Conservation (phyloP, 2,888 invertebrate species). For the Biston stratarius region DNA sequence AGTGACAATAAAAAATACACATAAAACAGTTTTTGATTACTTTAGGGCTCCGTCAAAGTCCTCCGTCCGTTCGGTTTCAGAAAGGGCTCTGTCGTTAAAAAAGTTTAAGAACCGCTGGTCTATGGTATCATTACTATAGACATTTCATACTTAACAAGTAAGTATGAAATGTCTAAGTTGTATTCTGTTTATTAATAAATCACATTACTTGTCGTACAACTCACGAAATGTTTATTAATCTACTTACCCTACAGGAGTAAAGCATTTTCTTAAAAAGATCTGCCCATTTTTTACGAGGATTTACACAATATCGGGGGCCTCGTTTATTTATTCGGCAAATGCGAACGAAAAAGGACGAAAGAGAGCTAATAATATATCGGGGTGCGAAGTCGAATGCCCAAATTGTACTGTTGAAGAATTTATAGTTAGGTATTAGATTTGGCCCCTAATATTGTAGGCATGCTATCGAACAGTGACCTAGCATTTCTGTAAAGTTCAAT, state of each 20-base stretch:
- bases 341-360: slow-evolving; percentile 26
- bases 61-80: too few relatives aligned
- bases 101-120: too few relatives aligned
- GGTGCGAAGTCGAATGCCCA: slow-evolving; percentile 33
- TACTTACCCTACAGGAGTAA: background rate
- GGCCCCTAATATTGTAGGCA: slow-evolving; percentile 3
- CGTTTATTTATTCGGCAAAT: slow-evolving; percentile 34
- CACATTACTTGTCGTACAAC: background rate
- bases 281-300: slow-evolving; percentile 27
- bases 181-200: too few relatives aligned
- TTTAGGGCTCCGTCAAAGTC: too few relatives aligned
- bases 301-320: slow-evolving; percentile 31
- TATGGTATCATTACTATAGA: too few relatives aligned
- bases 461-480: slow-evolving; percentile 9
- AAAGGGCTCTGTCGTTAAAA: too few relatives aligned
- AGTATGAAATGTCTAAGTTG: too few relatives aligned
- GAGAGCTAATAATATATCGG: slow-evolving; percentile 37
- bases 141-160: too few relatives aligned
- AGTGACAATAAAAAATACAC: too few relatives aligned
- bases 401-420: slow-evolving; percentile 28
- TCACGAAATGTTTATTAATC: background rate
- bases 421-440: slow-evolving; percentile 19
- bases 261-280: slow-evolving; percentile 4
- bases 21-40: too few relatives aligned
- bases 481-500: background rate